Evolutionary conservation across 1,140 invertebrate genomes (phyloP), one percentile per base, ranked within the genome.

Genomic region (Drosophila funebris): DNA sequence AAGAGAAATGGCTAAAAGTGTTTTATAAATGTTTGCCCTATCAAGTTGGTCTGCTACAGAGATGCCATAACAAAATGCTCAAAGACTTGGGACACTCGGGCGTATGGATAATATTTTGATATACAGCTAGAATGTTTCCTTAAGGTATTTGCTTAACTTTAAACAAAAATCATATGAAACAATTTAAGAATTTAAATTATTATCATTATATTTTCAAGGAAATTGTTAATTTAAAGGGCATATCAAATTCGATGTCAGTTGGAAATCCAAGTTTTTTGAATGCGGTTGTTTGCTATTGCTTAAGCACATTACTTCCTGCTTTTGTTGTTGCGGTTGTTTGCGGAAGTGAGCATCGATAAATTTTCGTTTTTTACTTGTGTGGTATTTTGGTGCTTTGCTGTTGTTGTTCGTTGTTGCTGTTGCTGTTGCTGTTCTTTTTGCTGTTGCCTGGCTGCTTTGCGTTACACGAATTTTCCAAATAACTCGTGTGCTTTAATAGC

Each of bases 1-100:
- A 87, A 87, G 77, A 87, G 82, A 85, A 87, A 87, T 87, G 81
- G 69, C 73, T 70, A 69, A 80, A 77, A 85, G 76, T 85, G 81
- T 84, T 84, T 84, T 84, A 79, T 84, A 79, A 84, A 80, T 79
- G 73, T 73, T 80, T 71, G 53, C 74, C 61, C 61, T 63, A 46
- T 33, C 53, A 33, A 11, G 31, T 33, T 33, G 60, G 53, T 46
- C 62, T 43, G 36, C 33, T 33, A 20, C 36, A 31, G 22, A 29
- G 29, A 5, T 41, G 24, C 37, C 36, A 16, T 46, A n/a, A 24
- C 22, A 24, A 48, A 16, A 44, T n/a, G n/a, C 39, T n/a, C 7
- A n/a, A 8, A 2, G 18, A 33, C 27, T 22, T 20, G 4, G 16
- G 11, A 46, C 22, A 9, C 24, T 11, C 4, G 14, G 4, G 16